These are phyloP conservation scores for Neoaliturus tenellus DNA, from an alignment of 2,888 invertebrate species.

Conservation along the genomic window DNA sequence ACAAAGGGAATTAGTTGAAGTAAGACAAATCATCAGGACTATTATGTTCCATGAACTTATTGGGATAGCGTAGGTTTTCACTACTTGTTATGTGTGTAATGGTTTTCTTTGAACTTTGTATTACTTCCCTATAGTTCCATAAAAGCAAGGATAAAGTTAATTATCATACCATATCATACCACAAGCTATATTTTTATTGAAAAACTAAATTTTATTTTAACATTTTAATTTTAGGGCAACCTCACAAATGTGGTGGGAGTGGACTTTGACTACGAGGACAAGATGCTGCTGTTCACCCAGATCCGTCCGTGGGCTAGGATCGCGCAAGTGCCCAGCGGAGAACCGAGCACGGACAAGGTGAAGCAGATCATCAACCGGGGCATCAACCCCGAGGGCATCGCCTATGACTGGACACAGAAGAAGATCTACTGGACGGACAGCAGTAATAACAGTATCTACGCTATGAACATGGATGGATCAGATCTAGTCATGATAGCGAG, in stretches of 20 bases:
- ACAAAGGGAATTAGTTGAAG: too few relatives aligned
- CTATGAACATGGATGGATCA: slow-evolving; percentile 93
- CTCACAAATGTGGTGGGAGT: slow-evolving; percentile 96
- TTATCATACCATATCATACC: too few relatives aligned
- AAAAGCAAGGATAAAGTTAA: too few relatives aligned
- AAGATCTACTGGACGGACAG: slow-evolving; percentile 99
- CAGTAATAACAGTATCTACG: slow-evolving; percentile 94
- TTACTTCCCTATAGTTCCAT: too few relatives aligned
- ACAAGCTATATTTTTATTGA: too few relatives aligned
- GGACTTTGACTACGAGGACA: slow-evolving; percentile 95
- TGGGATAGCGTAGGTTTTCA: too few relatives aligned
- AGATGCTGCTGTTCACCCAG: slow-evolving; percentile 93
- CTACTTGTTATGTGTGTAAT: too few relatives aligned
- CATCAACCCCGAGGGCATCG: slow-evolving; percentile 95
- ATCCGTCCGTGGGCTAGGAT: slow-evolving; percentile 94
- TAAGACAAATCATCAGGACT: too few relatives aligned
- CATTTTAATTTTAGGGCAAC: slow-evolving; percentile 80
- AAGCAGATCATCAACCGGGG: slow-evolving; percentile 84
- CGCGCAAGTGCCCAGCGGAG: slow-evolving; percentile 85
- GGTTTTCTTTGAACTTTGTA: too few relatives aligned
- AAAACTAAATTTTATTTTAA: too few relatives aligned
- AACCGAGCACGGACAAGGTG: slow-evolving; percentile 79
- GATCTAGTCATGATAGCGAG: slow-evolving; percentile 94
- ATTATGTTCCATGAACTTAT: too few relatives aligned
- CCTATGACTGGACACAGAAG: slow-evolving; percentile 98